Evolutionary conservation across 2,888 invertebrate genomes (phyloP), one percentile per base, ranked within the genome.

Genomic region (Platypus cylindrus): DNA sequence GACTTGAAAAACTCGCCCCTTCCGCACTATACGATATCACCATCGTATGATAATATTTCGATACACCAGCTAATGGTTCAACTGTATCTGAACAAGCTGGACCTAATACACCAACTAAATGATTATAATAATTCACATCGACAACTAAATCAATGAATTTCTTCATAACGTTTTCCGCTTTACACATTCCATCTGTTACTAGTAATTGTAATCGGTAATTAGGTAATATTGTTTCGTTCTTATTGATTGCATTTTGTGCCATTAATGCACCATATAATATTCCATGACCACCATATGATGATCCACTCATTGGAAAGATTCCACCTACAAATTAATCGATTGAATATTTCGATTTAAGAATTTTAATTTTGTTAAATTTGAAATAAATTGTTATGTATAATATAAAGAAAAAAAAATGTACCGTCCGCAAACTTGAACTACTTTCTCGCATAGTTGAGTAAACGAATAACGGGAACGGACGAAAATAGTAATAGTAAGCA

Each of bases 61-160:
- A 77, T 2, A 85, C 71, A 0, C 80, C 80, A 1, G 81, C 81
- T 20, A 85, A 64, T 0, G 83, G 81, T 51, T 83, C 82, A 0
- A 84, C 77, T 0, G 83, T 82, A 53, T 84, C 83, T 1, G 81
- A 80, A 50, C 84, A 85, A 1, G 79, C 81, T 0, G 84, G 84
- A 5, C 85, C 84, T 29, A 84, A 53, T 1, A 85, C 73, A 1
- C 83, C 85, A 38, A 78, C 67, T 39, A 83, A 60, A 33, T 64
- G 37, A 9, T 30, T 34, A 24, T 40, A 40, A 17, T 43, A 43
- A 7, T 38, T 24, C 12, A 32, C 25, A 13, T 40, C 29, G 5
- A 69, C 64, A 34, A 78, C 71, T 51, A 75, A 78, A 42, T 78
- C 73, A 35, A 84, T 80, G 54, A 83, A 82, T 1, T 71, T 66